Evolutionary conservation across 2,113 vertebrate species (phyloP).

Genomic region (Asarcornis scutulata): DNA sequence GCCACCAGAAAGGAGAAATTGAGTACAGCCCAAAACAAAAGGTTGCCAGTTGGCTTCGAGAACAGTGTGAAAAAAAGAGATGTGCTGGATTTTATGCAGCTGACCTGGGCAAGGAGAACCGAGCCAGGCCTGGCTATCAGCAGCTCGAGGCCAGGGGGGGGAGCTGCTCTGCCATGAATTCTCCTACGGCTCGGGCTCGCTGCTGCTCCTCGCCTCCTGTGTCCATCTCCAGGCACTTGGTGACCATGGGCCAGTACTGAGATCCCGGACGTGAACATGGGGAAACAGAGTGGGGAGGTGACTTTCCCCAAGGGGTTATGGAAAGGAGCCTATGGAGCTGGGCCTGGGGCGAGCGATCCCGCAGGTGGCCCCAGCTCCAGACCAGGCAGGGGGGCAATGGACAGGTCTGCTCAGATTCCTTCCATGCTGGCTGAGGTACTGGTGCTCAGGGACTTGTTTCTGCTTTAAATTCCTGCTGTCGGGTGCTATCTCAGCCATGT

Average conservation of each 20-base stretch:
- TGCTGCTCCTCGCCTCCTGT: neutral
- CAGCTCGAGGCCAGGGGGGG: neutral
- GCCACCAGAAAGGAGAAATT: neutral
- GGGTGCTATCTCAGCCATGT: neutral
- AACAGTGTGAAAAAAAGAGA: neutral
- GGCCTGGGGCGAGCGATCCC: no score
- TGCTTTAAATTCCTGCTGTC: neutral
- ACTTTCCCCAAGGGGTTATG: neutral
- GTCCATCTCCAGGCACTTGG: neutral
- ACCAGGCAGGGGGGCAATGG: neutral
- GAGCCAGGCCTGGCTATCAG: neutral
- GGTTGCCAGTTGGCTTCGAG: conserved; percentile 9
- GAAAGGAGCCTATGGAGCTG: neutral
- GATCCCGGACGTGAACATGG: fast-evolving
- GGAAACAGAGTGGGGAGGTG: neutral
- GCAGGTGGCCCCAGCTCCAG: neutral
- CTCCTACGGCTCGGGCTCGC: neutral
- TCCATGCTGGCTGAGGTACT: neutral
- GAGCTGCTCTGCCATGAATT: conserved; percentile 32
- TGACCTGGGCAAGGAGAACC: neutral
- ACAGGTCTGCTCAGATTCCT: neutral
- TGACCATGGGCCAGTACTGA: fast-evolving
- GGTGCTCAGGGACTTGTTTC: neutral
- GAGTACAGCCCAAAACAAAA: neutral
- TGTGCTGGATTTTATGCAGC: neutral